Percentiles rank a stretch among this genome's conserved stretches.
These are phyloP conservation scores for Cyclophora punctaria DNA, from an alignment of 2,888 invertebrate genomes.

Conservation along the genomic window DNA sequence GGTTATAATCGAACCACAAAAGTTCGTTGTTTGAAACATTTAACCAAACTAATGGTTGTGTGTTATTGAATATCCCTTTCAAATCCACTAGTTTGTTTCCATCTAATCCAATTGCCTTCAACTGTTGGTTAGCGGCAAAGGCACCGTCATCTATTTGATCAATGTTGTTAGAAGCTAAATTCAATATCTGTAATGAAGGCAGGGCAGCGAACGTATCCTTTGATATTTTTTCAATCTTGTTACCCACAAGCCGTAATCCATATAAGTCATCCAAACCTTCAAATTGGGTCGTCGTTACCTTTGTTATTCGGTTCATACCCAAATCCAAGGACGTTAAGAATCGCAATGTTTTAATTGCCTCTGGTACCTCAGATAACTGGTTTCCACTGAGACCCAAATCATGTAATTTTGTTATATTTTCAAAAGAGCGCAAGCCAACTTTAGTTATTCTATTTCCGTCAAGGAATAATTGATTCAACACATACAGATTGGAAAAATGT, in stretches of 20 bases:
- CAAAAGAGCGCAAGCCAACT: slow-evolving; percentile 82
- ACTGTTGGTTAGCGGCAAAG: slow-evolving; percentile 82
- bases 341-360: slow-evolving; percentile 80
- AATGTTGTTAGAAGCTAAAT: slow-evolving; percentile 86
- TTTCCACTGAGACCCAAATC: slow-evolving; percentile 86
- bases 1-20: slow-evolving; percentile 86
- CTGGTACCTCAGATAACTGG: slow-evolving; percentile 80
- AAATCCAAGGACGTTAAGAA: slow-evolving; percentile 86
- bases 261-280: slow-evolving; percentile 83
- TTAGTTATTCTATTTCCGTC: slow-evolving; percentile 83
- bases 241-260: slow-evolving; percentile 85
- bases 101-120: slow-evolving; percentile 85
- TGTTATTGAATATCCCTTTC: slow-evolving; percentile 83
- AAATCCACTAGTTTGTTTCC: slow-evolving; percentile 86
- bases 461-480: slow-evolving; percentile 82
- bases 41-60: slow-evolving; percentile 84
- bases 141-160: slow-evolving; percentile 85
- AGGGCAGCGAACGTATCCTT: slow-evolving; percentile 83
- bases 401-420: slow-evolving; percentile 84
- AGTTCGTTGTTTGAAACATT: slow-evolving; percentile 88
- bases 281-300: slow-evolving; percentile 82
- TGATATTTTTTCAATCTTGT: slow-evolving; percentile 84
- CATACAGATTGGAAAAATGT: slow-evolving; percentile 83
- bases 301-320: slow-evolving; percentile 86
- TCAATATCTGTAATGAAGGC: slow-evolving; percentile 83